Evolutionary conservation across 2,888 invertebrate species (phyloP).

Genomic region (Cetonia aurata): DNA sequence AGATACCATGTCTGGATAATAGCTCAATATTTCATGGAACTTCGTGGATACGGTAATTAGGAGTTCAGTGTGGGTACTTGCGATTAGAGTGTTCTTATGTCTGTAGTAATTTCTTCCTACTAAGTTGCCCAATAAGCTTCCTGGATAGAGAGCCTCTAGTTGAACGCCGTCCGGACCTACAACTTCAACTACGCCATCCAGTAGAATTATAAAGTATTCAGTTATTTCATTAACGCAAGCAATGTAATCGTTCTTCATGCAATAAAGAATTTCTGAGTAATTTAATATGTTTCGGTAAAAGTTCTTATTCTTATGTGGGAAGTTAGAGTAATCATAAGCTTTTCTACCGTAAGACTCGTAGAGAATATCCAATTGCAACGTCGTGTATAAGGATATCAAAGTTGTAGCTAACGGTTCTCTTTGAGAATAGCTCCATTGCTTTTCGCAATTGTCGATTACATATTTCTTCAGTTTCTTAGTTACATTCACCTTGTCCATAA

Average conservation of each 20-base stretch:
- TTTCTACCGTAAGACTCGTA: slow-evolving; percentile 47
- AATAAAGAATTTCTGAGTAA: slow-evolving; percentile 28
- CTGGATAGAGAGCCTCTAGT: slow-evolving; percentile 43
- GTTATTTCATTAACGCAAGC: slow-evolving; percentile 46
- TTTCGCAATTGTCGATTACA: slow-evolving; percentile 40
- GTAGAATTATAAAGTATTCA: slow-evolving; percentile 32
- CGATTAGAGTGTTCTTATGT: slow-evolving; percentile 39
- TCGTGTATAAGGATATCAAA: slow-evolving; percentile 23
- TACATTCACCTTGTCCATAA: slow-evolving; percentile 41
- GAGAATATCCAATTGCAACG: slow-evolving; percentile 47
- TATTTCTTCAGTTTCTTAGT: slow-evolving; percentile 35
- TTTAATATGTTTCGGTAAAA: slow-evolving; percentile 47
- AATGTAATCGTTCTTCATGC: slow-evolving; percentile 41
- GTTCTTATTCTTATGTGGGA: slow-evolving; percentile 33
- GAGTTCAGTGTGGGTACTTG: slow-evolving; percentile 45
- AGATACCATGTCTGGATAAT: slow-evolving; percentile 11
- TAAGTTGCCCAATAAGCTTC: slow-evolving; percentile 50
- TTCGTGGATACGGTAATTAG: slow-evolving; percentile 33
- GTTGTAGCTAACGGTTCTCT: slow-evolving; percentile 31
- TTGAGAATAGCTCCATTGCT: slow-evolving; percentile 42
- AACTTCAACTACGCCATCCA: slow-evolving; percentile 45
- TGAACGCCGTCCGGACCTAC: slow-evolving; percentile 46
- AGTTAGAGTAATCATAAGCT: slow-evolving; percentile 33
- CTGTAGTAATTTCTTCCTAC: slow-evolving; percentile 36
- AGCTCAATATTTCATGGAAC: slow-evolving; percentile 31